Evolutionary conservation across 2,888 invertebrate species (phyloP).

Genomic region (Dolichomitus sp.): DNA sequence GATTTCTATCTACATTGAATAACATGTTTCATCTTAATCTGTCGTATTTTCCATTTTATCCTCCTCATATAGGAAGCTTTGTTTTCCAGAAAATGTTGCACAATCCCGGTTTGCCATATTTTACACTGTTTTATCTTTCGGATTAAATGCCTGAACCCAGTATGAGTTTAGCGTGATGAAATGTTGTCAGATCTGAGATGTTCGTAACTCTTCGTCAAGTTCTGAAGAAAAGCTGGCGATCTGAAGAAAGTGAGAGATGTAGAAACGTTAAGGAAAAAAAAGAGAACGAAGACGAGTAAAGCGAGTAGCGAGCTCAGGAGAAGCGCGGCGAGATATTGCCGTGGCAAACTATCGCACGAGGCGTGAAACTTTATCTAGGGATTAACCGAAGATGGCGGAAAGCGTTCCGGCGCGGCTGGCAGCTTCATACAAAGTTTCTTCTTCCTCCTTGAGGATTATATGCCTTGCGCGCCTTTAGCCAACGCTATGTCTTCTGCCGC

Average conservation of each 20-base stretch:
- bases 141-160: neutral
- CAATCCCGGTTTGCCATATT: neutral
- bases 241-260: constrained; percentile 57
- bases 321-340: constrained; percentile 64
- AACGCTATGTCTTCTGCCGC: constrained; percentile 41
- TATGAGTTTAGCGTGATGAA: neutral
- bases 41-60: too few relatives aligned
- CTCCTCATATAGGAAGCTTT: neutral
- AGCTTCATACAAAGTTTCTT: constrained; percentile 60
- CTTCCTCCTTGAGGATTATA: constrained; percentile 64
- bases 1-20: too few relatives aligned
- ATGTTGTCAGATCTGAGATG: constrained; percentile 44
- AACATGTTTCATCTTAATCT: too few relatives aligned
- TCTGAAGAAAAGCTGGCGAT: constrained; percentile 41
- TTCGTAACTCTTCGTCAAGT: constrained; percentile 56
- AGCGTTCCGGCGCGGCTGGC: constrained; percentile 51
- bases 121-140: neutral
- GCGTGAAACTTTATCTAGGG: constrained; percentile 69
- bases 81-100: neutral
- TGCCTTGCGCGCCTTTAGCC: constrained; percentile 56
- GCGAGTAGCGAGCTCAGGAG: constrained; percentile 14
- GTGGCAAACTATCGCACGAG: constrained; percentile 62
- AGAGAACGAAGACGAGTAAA: constrained; percentile 32
- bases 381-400: constrained; percentile 69
- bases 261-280: constrained; percentile 34